These are phyloP conservation scores for Triplophysa tibetana DNA, from an alignment of 2,113 vertebrate species.

Conservation along the genomic window DNA sequence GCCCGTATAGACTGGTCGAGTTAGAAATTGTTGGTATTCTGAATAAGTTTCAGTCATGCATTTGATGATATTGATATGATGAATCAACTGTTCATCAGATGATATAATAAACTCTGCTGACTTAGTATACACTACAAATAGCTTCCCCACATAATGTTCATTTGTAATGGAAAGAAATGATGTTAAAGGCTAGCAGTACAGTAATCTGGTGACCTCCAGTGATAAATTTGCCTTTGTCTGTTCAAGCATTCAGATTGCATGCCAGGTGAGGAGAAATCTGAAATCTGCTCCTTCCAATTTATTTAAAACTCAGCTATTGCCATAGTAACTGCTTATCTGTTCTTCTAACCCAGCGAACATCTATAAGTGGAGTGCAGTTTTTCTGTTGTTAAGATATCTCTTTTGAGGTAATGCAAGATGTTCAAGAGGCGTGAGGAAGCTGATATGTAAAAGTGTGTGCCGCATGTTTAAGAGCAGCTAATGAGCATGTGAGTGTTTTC, in stretches of 20 bases:
- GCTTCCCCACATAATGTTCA: too few relatives aligned
- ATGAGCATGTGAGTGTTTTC: constrained; percentile 6
- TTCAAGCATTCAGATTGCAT: background rate
- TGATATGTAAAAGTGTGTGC: background rate
- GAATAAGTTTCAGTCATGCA: too few relatives aligned
- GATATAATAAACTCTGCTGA: too few relatives aligned
- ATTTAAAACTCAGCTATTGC: constrained; percentile 39
- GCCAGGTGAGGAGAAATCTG: constrained; percentile 31
- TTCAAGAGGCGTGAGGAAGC: constrained; percentile 1
- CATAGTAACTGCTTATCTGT: constrained; percentile 53
- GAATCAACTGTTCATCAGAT: too few relatives aligned
- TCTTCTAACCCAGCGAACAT: constrained; percentile 17
- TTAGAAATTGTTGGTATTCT: too few relatives aligned
- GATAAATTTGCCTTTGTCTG: background rate
- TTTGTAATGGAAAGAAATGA: too few relatives aligned
- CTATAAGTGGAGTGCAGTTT: constrained; percentile 34
- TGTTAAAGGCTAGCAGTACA: too few relatives aligned
- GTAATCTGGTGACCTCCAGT: too few relatives aligned
- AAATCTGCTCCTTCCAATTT: constrained; percentile 10
- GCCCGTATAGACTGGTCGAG: too few relatives aligned
- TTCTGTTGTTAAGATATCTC: constrained; percentile 13
- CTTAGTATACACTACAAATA: too few relatives aligned
- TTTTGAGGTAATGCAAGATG: constrained; percentile 15
- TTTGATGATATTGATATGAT: too few relatives aligned
- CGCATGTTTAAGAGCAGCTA: constrained; percentile 14